phyloP scores from a whole-genome alignment of 2,797 vertebrate species.

The Xenopus petersii region DNA sequence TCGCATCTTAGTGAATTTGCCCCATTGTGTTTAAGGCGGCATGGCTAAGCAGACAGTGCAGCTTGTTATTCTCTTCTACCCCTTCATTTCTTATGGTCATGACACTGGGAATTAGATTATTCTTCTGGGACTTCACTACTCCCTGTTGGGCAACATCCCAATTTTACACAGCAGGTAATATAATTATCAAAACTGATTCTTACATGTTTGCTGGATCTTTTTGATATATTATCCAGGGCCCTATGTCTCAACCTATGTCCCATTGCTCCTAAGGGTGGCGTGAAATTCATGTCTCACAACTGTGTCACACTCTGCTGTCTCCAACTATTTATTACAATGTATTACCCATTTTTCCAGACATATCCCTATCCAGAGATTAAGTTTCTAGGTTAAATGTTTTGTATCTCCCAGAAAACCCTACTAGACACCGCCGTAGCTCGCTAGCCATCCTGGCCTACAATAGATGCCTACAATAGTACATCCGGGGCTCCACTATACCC shows the following conservation, averaged over 20 bases:
- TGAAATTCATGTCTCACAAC: conserved; percentile 70
- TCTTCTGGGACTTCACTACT: too few relatives aligned
- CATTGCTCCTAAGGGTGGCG: conserved; percentile 65
- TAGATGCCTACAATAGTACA: conserved; percentile 65
- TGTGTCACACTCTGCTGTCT: conserved; percentile 68
- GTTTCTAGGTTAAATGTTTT: conserved; percentile 84
- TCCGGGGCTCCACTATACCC: conserved; percentile 15
- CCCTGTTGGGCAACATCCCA: conserved; percentile 47
- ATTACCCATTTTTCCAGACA: too few relatives aligned
- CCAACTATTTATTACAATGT: too few relatives aligned
- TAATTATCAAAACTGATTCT: conserved; percentile 90
- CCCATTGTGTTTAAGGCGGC: too few relatives aligned
- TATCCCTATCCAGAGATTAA: conserved; percentile 68
- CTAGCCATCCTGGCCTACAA: conserved; percentile 86
- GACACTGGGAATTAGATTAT: too few relatives aligned
- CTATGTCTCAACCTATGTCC: conserved; percentile 86
- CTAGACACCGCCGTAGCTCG: conserved; percentile 88
- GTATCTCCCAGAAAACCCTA: conserved; percentile 80
- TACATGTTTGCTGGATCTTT: conserved; percentile 74
- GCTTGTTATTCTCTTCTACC: too few relatives aligned
- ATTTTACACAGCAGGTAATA: conserved; percentile 83
- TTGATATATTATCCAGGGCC: conserved; percentile 77
- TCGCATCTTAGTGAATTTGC: too few relatives aligned
- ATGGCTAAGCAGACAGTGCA: too few relatives aligned
- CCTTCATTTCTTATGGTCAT: too few relatives aligned